These are phyloP conservation scores for Patella pellucida DNA, from an alignment of 2,888 invertebrate species.

Conservation along the genomic window DNA sequence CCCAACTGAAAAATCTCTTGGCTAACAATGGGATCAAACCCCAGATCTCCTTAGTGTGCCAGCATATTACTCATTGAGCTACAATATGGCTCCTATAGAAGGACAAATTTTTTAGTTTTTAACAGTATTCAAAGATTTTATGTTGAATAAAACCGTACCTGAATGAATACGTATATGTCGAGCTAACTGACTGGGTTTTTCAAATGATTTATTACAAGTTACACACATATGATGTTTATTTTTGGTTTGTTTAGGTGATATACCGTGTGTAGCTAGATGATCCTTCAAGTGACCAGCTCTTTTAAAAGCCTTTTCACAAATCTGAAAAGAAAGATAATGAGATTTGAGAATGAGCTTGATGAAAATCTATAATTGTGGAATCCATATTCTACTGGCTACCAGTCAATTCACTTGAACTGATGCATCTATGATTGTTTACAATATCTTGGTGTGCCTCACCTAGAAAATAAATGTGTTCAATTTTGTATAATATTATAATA, in stretches of 20 bases:
- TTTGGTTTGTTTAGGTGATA: slow-evolving; percentile 35
- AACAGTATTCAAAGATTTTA: neutral
- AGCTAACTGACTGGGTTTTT: slow-evolving; percentile 82
- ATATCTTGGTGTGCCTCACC: too few species aligned
- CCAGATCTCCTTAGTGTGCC: neutral
- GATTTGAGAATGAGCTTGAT: neutral
- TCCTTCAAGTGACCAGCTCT: slow-evolving; percentile 65
- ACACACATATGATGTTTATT: slow-evolving; percentile 74
- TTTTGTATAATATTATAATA: too few species aligned
- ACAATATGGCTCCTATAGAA: too few species aligned
- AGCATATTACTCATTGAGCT: neutral
- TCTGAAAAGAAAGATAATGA: slow-evolving; percentile 36
- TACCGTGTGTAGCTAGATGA: slow-evolving; percentile 57
- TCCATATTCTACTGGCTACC: too few species aligned
- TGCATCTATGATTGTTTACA: too few species aligned
- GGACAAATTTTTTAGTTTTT: too few species aligned
- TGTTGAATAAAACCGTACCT: slow-evolving; percentile 44
- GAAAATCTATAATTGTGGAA: neutral
- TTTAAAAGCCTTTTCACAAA: slow-evolving; percentile 65
- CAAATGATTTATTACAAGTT: slow-evolving; percentile 80
- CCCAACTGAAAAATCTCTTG: too few species aligned
- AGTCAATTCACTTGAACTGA: too few species aligned
- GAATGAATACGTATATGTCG: slow-evolving; percentile 72
- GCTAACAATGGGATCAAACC: too few species aligned
- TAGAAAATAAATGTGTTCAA: too few species aligned